Evolutionary conservation across 2,888 invertebrate genomes (phyloP).

Genomic region (Nudaria mundana): DNA sequence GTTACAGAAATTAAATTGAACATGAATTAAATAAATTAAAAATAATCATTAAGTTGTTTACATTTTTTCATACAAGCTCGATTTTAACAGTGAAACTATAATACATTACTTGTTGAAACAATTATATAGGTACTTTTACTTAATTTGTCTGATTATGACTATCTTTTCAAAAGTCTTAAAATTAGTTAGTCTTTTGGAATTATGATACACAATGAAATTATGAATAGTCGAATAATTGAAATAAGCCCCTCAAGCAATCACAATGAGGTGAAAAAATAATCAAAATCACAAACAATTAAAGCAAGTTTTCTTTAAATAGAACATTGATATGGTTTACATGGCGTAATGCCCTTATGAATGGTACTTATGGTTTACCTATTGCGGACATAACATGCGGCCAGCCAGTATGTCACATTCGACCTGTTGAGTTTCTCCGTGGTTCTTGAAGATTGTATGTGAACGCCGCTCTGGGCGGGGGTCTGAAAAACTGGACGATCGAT

Average conservation of each 20-base stretch:
- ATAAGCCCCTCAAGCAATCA: constrained; percentile 23
- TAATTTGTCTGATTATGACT: constrained; percentile 39
- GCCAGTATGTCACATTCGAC: constrained; percentile 73
- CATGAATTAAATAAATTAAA: too few relatives aligned
- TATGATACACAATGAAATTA: constrained; percentile 6
- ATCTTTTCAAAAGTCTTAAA: constrained; percentile 37
- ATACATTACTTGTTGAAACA: constrained; percentile 20
- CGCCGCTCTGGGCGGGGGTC: constrained; percentile 78
- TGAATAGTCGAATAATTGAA: constrained; percentile 11
- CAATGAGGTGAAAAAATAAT: constrained; percentile 59
- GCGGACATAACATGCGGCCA: constrained; percentile 72
- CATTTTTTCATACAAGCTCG: not conserved
- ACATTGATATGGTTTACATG: constrained; percentile 59
- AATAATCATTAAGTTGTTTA: too few relatives aligned
- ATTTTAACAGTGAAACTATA: too few relatives aligned
- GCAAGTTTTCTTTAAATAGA: constrained; percentile 34
- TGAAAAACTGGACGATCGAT: constrained; percentile 82
- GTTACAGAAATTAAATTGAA: not conserved
- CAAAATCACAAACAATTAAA: constrained; percentile 50
- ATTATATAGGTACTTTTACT: constrained; percentile 34
- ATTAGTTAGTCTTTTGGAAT: not conserved
- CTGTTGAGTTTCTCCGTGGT: constrained; percentile 68
- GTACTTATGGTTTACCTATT: constrained; percentile 81
- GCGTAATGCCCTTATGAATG: constrained; percentile 76
- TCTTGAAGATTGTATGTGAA: constrained; percentile 68